Percentiles rank a stretch among this genome's conserved stretches.
Conservation (phyloP, 2,113 vertebrate genomes). For the Romanogobio albipinnatus region DNA sequence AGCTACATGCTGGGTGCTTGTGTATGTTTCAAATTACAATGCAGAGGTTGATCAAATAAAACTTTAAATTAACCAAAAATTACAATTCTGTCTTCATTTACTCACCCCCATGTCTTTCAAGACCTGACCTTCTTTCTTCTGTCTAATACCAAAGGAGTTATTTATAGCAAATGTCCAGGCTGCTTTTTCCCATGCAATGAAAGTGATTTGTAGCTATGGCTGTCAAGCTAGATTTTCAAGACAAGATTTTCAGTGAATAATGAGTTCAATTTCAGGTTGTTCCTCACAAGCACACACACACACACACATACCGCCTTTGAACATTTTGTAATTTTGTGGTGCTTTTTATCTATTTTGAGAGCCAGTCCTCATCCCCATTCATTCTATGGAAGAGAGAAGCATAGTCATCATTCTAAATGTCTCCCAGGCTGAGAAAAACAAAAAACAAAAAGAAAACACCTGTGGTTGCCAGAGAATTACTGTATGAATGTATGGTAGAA, state of each 20-base stretch:
- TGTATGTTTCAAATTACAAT: no score
- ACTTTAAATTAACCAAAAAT: not conserved
- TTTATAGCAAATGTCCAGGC: constrained; percentile 6
- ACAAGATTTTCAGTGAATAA: constrained; percentile 11
- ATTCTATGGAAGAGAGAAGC: not conserved
- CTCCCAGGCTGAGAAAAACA: not conserved
- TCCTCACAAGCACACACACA: not conserved
- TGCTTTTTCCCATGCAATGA: not conserved
- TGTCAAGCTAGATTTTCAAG: not conserved
- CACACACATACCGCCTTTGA: not conserved
- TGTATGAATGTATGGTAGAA: no score
- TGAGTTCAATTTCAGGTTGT: not conserved
- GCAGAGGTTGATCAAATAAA: not conserved
- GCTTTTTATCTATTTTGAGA: not conserved
- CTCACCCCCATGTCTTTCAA: not conserved
- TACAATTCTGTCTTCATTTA: not conserved
- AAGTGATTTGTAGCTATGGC: not conserved
- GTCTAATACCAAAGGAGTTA: not conserved
- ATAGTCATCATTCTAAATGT: not conserved
- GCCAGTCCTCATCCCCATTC: not conserved
- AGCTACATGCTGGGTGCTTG: not conserved
- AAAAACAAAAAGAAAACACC: no score
- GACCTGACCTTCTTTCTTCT: not conserved
- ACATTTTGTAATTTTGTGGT: not conserved
- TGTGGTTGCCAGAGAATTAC: not conserved